Base-by-base conservation (phyloP, 2,113 vertebrate genomes). In the Vulpes lagopus region DNA sequence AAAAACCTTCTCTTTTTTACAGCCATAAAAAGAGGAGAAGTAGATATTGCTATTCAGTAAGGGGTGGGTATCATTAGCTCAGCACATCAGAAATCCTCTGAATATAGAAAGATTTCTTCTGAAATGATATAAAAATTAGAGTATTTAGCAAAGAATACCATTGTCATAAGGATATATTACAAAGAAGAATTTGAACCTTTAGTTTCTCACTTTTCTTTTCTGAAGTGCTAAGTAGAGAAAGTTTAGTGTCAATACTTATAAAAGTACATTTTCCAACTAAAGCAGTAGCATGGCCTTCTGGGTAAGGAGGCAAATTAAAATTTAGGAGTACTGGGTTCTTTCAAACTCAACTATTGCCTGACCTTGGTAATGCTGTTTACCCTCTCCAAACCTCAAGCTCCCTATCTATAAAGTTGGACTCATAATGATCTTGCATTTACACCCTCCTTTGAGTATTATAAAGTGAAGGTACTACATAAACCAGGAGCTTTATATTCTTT, bases 101-200 rank as follows among this genome's bases (percentile, higher is more conserved):
- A 95, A 78, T 95, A 81, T 71, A 91, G 94, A 92, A 93, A 76
- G 35, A 86, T 95, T 98, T 96, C 78, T 96, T 96, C n/a, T 80
- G 51, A 97, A 95, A 83, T 97, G 96, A 92, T 95, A 76, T 76
- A 95, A 93, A 98, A 97, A 95, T 95, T 94, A 97, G 90, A 96
- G 55, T 95, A 92, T 94, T 96, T 98, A 95, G 90, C 89, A 90
- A 92, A 94, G 90, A 96, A 96, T 90, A 74, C 49, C 59, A 62
- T 95, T 97, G 91, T 97, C 57, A 81, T 97, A 96, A 97, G 87
- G 23, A 94, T 94, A 96, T 95, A 95, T 62, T 89, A 9, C 60
- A 55, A n/a, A 87, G 94, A 79, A 64, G 23, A 95, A 74, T 90
- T 93, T 79, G 35, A 90, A 86, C 49, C 35, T 95, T 96, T 95